Base-by-base conservation (phyloP, 2,888 invertebrate genomes). In the Sabatieria punctata region DNA sequence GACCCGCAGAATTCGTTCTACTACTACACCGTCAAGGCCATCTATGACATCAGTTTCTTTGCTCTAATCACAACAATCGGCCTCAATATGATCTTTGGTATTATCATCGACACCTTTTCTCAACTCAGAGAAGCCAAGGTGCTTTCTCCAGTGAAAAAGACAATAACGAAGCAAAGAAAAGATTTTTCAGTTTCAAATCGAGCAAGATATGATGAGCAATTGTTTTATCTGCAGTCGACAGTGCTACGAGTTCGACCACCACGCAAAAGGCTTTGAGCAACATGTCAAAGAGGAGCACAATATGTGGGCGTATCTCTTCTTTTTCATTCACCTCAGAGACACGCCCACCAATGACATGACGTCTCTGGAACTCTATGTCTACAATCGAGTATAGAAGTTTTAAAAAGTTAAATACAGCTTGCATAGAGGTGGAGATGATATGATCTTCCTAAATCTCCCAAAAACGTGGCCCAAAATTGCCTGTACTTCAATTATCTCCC, bases 231-330 rank as follows among this genome's bases (percentile, higher is more conserved):
- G 67, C 54, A 63, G 64, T 43, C 56, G 66, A 43, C 63, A 64
- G 50, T 64, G 64, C 48, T 66, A 68, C 52, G 68, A 68, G 50
- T 68, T 68, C 49, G 68, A 68, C 52, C 68, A 67, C 51, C 67
- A 67, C 46, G 67, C 66, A 23, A 61, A 62, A 56, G 65, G 68
- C 1, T 68, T 68, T 54, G 60, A 63, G 13, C 61, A 65, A 41
- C 68, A 68, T 50, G 65, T 67, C 19, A 58, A 60, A n/a, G 49
- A 58, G 18, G 68, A 68, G 47, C 68, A 68, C 57, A 65, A 66
- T 57, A 66, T 67, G 64, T 68, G 67, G 68, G 58, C 66, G 4
- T 68, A 68, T 53, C 63, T 68, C 19, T 68, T 68, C 58, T 68
- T 67, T 59, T 66, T 68, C 53, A 68, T 68, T 40, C 67, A 68